These are phyloP conservation scores for Plemyria rubiginata DNA, from an alignment of 2,888 invertebrate genomes.

Conservation along the genomic window DNA sequence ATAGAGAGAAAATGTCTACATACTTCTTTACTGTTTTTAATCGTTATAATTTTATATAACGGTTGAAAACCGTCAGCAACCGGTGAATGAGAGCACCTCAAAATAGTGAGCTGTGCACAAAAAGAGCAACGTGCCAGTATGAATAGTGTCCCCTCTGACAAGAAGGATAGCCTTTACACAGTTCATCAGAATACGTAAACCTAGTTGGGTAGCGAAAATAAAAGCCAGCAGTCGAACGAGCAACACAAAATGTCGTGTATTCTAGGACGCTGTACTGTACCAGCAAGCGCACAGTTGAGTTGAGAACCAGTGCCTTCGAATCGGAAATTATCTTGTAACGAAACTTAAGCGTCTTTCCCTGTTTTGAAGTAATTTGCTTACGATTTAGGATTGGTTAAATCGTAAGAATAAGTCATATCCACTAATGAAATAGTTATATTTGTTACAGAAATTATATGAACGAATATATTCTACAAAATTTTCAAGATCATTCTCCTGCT, in stretches of 20 bases:
- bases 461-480: background rate
- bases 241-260: constrained; percentile 36
- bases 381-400: too few species aligned
- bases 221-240: constrained; percentile 36
- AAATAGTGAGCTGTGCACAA: constrained; percentile 5
- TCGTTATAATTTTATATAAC: too few species aligned
- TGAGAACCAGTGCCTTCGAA: constrained; percentile 4
- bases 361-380: too few species aligned
- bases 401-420: too few species aligned
- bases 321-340: background rate
- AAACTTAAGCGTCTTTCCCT: background rate
- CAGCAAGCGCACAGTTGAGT: constrained; percentile 13
- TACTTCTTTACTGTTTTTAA: too few species aligned
- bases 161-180: constrained; percentile 28
- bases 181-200: constrained; percentile 34
- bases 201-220: constrained; percentile 37
- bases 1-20: too few species aligned
- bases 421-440: background rate
- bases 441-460: background rate
- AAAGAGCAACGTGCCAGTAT: constrained; percentile 14
- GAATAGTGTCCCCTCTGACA: constrained; percentile 22
- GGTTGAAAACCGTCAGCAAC: background rate
- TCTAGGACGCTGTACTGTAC: constrained; percentile 21
- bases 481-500: background rate
- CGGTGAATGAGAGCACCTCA: background rate